Percentiles rank a stretch among this genome's conserved stretches.
Evolutionary conservation across 2,888 invertebrate genomes (phyloP).

Genomic region (Drosophila conformis): DNA sequence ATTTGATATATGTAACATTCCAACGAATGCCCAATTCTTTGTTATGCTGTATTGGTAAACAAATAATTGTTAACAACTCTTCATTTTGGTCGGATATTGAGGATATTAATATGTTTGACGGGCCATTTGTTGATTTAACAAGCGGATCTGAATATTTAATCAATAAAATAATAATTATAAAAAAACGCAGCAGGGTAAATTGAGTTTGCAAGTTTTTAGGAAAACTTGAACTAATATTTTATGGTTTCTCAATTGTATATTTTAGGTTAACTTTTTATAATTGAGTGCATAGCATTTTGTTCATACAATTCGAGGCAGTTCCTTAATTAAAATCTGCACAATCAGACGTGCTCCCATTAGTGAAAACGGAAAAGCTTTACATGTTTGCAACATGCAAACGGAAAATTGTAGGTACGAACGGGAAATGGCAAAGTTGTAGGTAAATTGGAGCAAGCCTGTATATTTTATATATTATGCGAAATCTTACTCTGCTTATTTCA

Average conservation of each 20-base stretch:
- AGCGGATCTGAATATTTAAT: not conserved
- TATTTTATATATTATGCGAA: not conserved
- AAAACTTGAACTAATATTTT: not conserved
- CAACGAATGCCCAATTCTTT: not conserved
- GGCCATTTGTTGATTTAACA: not conserved
- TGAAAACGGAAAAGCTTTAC: not conserved
- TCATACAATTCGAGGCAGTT: not conserved
- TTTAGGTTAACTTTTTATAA: not conserved
- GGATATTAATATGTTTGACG: too few species aligned
- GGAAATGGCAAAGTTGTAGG: not conserved
- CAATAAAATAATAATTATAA: not conserved
- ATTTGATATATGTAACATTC: not conserved
- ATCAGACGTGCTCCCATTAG: not conserved
- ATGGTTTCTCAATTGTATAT: not conserved
- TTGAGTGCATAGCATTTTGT: not conserved
- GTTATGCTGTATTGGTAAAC: not conserved
- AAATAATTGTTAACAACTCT: not conserved
- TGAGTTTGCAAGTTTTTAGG: not conserved
- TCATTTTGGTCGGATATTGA: not conserved
- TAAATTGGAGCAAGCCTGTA: not conserved
- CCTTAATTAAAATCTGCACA: not conserved
- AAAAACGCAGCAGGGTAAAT: not conserved
- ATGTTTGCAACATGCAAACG: not conserved
- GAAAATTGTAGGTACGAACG: not conserved
- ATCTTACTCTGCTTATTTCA: not conserved